Base-by-base conservation (phyloP, 2,888 invertebrate genomes). In the Apoderus coryli region DNA sequence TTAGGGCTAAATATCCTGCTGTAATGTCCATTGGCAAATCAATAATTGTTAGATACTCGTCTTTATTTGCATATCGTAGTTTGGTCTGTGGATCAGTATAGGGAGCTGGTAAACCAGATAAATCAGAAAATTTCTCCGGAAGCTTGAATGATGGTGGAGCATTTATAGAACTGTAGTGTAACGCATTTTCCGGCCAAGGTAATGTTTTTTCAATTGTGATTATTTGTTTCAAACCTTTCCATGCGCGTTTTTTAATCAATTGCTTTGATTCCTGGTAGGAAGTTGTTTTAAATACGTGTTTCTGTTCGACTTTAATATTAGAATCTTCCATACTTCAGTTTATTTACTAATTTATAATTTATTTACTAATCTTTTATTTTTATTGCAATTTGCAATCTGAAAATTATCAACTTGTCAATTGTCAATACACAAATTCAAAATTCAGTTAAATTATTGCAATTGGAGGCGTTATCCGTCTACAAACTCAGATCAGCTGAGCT, bases 81-180 rank as follows among this genome's bases (percentile, higher is more conserved):
- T 89, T 85, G 1, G 85, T 88, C 52, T 86, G 85, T 3, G 92
- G 84, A 61, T 92, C 90, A 41, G 81, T 79, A 49, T 92, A 93
- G 9, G 78, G 78, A 13, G 89, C 73, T 24, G 77, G 75, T 16
- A 90, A 57, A 0, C 90, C 90, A 31, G 88, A 88, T 38, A 92
- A 76, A 52, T 92, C 92, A 0, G 90, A 92, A 56, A 92, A 92
- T 48, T 90, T 92, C 50, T 89, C 89, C 0, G 84, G 75, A 3
- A 92, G 92, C 51, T 75, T 76, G 51, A 90, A 82, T 19, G 88
- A 82, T 22, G 90, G 89, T 7, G 89, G 89, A 14, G 89, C 86
- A 58, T 89, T 89, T 39, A 92, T 76, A 13, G 78, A 76, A 46
- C 79, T 79, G 63, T 90, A 89, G 46, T 81, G 69, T 32, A 85